These are phyloP conservation scores for Myopa testacea DNA, from an alignment of 2,888 invertebrate species.

Conservation along the genomic window DNA sequence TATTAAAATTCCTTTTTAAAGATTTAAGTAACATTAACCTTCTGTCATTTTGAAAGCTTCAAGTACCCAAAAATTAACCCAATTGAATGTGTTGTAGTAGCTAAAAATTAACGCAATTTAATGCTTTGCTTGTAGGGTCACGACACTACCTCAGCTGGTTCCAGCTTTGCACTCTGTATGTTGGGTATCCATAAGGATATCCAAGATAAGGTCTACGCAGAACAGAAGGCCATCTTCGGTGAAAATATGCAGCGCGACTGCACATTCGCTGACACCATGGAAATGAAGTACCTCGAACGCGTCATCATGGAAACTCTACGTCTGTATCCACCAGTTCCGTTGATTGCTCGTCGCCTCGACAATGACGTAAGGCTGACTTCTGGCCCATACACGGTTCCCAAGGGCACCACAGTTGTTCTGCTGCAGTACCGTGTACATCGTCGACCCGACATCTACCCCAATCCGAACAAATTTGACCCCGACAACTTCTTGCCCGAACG, in stretches of 20 bases:
- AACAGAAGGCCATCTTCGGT: slow-evolving; percentile 81
- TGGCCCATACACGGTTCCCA: slow-evolving; percentile 75
- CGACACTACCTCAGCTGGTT: slow-evolving; percentile 87
- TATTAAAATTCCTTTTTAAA: too few relatives aligned
- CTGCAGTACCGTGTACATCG: slow-evolving; percentile 78
- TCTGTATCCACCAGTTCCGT: slow-evolving; percentile 83
- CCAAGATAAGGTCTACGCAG: slow-evolving; percentile 80
- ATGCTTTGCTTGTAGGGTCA: slow-evolving; percentile 72
- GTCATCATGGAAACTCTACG: slow-evolving; percentile 82
- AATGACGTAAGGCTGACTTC: slow-evolving; percentile 75
- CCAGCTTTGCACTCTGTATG: slow-evolving; percentile 86
- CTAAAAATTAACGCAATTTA: neutral
- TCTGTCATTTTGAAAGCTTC: too few relatives aligned
- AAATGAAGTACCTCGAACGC: slow-evolving; percentile 85
- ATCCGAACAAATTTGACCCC: slow-evolving; percentile 80
- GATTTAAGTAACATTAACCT: too few relatives aligned
- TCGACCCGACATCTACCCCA: slow-evolving; percentile 74
- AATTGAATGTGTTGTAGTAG: too few relatives aligned
- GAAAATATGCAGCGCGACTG: slow-evolving; percentile 78
- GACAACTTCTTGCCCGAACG: slow-evolving; percentile 85
- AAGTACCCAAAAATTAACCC: too few relatives aligned
- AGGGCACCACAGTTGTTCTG: slow-evolving; percentile 78
- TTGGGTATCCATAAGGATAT: slow-evolving; percentile 85
- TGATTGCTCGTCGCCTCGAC: slow-evolving; percentile 79
- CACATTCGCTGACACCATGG: slow-evolving; percentile 81